phyloP scores from a whole-genome alignment of 2,797 vertebrate species.

The Lycodopsis pacificus region DNA sequence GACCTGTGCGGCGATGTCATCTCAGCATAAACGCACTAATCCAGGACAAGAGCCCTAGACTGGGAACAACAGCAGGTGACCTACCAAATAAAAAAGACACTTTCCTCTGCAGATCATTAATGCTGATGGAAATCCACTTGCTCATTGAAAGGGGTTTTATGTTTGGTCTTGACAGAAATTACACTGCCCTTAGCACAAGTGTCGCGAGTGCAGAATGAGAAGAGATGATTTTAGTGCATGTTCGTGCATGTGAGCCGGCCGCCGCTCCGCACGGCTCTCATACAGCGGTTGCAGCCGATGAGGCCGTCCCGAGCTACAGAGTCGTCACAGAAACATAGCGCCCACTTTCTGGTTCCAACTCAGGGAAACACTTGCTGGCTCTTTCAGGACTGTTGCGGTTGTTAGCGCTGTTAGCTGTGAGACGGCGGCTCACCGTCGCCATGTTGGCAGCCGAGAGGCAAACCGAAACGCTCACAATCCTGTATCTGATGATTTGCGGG shows the following conservation, averaged over 20 bases:
- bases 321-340: no score
- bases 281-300: neutral
- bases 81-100: constrained; percentile 23
- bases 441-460: neutral
- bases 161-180: constrained; percentile 25
- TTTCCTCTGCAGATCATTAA: constrained; percentile 27
- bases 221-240: neutral
- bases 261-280: neutral
- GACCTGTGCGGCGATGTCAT: constrained; percentile 35
- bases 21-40: constrained; percentile 32
- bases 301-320: neutral
- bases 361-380: no score
- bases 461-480: neutral
- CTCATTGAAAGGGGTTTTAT: constrained; percentile 5
- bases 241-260: neutral
- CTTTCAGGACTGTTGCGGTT: neutral
- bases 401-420: neutral
- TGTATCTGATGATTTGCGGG: neutral
- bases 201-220: neutral
- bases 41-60: constrained; percentile 12
- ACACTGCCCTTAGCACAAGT: constrained; percentile 12
- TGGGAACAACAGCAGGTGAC: constrained; percentile 26
- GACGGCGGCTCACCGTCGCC: neutral
- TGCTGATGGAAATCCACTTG: constrained; percentile 25
- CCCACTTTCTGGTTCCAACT: no score